Percentiles rank a stretch among this genome's conserved stretches.
phyloP scores from a whole-genome alignment of 2,888 invertebrate genomes.

The Athrips mouffetella region DNA sequence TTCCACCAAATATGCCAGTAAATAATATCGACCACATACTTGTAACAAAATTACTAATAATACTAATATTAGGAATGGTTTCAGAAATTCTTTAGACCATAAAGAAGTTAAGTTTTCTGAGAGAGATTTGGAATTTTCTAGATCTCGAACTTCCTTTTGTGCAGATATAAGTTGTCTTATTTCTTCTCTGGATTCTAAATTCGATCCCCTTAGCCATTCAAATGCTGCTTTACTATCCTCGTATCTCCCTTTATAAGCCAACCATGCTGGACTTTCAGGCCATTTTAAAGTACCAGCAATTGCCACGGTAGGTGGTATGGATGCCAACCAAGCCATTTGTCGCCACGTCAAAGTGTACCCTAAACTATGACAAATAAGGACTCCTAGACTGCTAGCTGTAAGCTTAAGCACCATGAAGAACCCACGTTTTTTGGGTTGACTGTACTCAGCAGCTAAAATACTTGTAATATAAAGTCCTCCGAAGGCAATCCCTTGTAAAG shows the following conservation, averaged over 20 bases:
- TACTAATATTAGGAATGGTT: not conserved
- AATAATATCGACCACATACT: not conserved
- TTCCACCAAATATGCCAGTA: not conserved
- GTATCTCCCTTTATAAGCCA: slow-evolving; percentile 27
- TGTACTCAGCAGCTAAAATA: slow-evolving; percentile 25
- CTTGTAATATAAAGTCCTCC: slow-evolving; percentile 23
- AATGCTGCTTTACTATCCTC: slow-evolving; percentile 24
- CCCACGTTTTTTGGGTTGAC: slow-evolving; percentile 27
- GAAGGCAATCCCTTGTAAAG: slow-evolving; percentile 27
- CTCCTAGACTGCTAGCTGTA: slow-evolving; percentile 20
- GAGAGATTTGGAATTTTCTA: not conserved
- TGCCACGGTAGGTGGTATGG: slow-evolving; percentile 23
- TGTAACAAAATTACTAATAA: not conserved
- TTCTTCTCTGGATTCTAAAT: slow-evolving; percentile 22
- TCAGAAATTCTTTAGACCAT: not conserved
- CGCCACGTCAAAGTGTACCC: slow-evolving; percentile 24
- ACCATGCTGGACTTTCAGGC: slow-evolving; percentile 29
- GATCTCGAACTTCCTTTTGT: slow-evolving; percentile 20
- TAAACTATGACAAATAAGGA: slow-evolving; percentile 22
- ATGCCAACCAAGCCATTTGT: slow-evolving; percentile 22
- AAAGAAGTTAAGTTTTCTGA: slow-evolving; percentile 20
- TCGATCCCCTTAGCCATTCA: slow-evolving; percentile 25
- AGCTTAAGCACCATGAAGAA: slow-evolving; percentile 26
- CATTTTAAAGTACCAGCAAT: slow-evolving; percentile 19
- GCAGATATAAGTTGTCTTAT: slow-evolving; percentile 22